Evolutionary conservation across 2,888 invertebrate species (phyloP).

Genomic region (Drosophila percnosoma): DNA sequence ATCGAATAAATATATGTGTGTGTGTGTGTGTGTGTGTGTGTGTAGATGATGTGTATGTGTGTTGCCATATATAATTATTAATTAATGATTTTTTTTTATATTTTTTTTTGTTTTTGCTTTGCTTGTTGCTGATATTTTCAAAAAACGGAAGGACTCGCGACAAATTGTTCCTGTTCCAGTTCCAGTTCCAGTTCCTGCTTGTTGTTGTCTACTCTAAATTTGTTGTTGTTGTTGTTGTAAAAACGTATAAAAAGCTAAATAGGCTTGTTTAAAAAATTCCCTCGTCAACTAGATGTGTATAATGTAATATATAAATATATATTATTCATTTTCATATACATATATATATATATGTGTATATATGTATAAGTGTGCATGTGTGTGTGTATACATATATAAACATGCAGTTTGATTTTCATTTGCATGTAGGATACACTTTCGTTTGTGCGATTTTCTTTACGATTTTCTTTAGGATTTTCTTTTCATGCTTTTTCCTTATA

Average conservation of each 20-base stretch:
- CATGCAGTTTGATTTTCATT: conserved; percentile 30
- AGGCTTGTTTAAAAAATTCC: conserved; percentile 63
- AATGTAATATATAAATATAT: conserved; percentile 17
- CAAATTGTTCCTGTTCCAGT: conserved; percentile 30
- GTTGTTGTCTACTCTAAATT: conserved; percentile 50
- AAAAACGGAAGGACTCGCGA: conserved; percentile 77
- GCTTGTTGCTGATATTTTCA: conserved; percentile 53
- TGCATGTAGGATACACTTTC: conserved; percentile 45
- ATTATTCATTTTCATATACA: conserved; percentile 14
- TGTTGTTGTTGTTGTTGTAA: conserved; percentile 58
- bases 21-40: conserved; percentile 18
- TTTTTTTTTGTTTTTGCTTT: conserved; percentile 17
- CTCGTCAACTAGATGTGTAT: conserved; percentile 23
- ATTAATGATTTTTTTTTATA: conserved; percentile 13
- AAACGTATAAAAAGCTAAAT: conserved; percentile 80
- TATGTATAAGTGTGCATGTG: conserved; percentile 12
- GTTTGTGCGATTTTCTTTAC: conserved; percentile 48
- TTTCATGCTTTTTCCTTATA: neutral
- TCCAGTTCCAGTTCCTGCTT: conserved; percentile 30
- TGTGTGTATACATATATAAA: conserved; percentile 28
- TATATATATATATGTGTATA: conserved; percentile 28
- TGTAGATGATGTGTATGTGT: conserved; percentile 37
- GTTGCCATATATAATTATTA: conserved; percentile 21
- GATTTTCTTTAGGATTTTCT: conserved; percentile 19
- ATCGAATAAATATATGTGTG: conserved; percentile 66